phyloP scores from a whole-genome alignment of 1,140 invertebrate species.

The Anastatus disparis region DNA sequence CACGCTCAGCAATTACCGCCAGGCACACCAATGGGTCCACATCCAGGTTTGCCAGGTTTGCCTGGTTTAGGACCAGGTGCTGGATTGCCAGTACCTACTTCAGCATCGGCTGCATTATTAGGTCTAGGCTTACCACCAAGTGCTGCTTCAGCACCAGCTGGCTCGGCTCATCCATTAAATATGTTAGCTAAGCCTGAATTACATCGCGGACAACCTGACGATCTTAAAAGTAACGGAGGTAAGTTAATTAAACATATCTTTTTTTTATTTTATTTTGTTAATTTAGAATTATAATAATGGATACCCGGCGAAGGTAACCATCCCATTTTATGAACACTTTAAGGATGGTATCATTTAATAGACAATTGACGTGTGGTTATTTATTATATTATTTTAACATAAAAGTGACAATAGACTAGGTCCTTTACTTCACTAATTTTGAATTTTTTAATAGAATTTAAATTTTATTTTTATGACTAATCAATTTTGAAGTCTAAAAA shows the following conservation, averaged over 20 bases:
- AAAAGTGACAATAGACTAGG: too few relatives aligned
- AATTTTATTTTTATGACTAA: too few relatives aligned
- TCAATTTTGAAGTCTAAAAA: too few relatives aligned
- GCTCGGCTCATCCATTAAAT: conserved; percentile 74
- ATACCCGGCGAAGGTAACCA: too few relatives aligned
- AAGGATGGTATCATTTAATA: too few relatives aligned
- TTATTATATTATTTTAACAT: too few relatives aligned
- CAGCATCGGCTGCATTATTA: conserved; percentile 60
- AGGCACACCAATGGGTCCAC: conserved; percentile 76
- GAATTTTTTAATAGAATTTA: too few relatives aligned
- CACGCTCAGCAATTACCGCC: conserved; percentile 87
- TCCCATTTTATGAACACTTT: too few relatives aligned
- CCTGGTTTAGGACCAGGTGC: conserved; percentile 61
- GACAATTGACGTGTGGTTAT: too few relatives aligned
- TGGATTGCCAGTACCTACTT: conserved; percentile 65
- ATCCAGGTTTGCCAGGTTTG: conserved; percentile 66
- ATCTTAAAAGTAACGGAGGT: conserved; percentile 77
- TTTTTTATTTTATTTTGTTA: not conserved
- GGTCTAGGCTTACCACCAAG: conserved; percentile 68
- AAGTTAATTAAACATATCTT: too few relatives aligned
- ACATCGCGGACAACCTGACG: conserved; percentile 71
- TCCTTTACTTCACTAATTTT: too few relatives aligned
- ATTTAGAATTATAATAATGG: too few relatives aligned
- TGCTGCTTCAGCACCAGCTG: conserved; percentile 67
- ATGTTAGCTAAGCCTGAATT: conserved; percentile 79